Conservation (phyloP, 2,797 vertebrate genomes). For the Cuculus canorus region DNA sequence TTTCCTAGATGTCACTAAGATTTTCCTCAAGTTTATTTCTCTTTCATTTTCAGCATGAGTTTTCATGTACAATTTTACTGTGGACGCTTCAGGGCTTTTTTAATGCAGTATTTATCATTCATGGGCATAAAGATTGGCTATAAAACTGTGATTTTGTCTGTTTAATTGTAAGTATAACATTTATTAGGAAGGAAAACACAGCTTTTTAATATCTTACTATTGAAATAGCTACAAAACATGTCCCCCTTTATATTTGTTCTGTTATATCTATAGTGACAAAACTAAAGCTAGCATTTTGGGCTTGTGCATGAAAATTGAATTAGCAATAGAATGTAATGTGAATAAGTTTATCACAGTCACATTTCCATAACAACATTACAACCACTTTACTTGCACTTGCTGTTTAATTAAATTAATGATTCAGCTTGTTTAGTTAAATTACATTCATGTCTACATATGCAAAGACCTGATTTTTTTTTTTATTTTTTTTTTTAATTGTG, state of each 20-base stretch:
- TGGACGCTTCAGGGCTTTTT: not conserved
- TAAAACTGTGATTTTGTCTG: not conserved
- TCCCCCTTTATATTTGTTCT: not conserved
- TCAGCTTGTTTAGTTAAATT: slow-evolving; percentile 27
- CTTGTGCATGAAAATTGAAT: slow-evolving; percentile 36
- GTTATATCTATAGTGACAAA: not conserved
- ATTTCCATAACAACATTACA: slow-evolving; percentile 12
- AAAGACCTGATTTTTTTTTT: not conserved
- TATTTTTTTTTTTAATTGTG: not conserved
- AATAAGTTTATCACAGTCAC: slow-evolving; percentile 21
- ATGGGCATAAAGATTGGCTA: not conserved
- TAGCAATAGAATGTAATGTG: slow-evolving; percentile 22
- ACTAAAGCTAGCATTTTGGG: not conserved
- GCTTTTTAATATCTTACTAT: not conserved
- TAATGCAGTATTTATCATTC: not conserved
- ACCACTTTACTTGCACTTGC: not conserved
- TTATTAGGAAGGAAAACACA: not conserved
- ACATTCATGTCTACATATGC: not conserved
- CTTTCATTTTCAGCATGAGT: not conserved
- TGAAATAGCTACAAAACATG: not conserved
- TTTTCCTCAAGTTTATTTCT: not conserved
- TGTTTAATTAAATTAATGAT: slow-evolving; percentile 19
- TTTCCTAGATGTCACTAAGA: not conserved
- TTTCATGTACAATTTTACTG: not conserved
- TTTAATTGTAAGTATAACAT: not conserved